A percentile compares a stretch with the other conserved stretches of the same genome.
These are phyloP conservation scores for Papilio protenor DNA, from an alignment of 2,888 invertebrate genomes.

Conservation along the genomic window DNA sequence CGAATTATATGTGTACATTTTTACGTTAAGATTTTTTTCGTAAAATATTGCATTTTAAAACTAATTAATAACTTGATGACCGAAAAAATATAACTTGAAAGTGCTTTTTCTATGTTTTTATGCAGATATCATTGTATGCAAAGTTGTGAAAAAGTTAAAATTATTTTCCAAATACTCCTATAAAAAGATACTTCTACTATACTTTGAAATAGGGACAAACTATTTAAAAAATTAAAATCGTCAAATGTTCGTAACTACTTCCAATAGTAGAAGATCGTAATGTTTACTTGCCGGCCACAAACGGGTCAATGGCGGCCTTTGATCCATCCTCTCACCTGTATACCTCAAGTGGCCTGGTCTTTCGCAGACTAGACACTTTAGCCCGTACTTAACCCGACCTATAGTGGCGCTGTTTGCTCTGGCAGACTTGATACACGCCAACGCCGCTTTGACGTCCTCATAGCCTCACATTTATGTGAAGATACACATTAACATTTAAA, in stretches of 20 bases:
- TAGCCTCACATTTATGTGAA: conserved; percentile 12
- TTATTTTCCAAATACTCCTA: neutral
- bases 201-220: neutral
- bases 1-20: neutral
- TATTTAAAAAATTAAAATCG: neutral
- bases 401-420: conserved; percentile 64
- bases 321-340: conserved; percentile 76
- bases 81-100: conserved; percentile 44
- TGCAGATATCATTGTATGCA: too few species aligned
- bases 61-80: conserved; percentile 16
- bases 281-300: conserved; percentile 65
- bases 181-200: too few species aligned
- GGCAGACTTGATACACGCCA: conserved; percentile 50
- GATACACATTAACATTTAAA: conserved; percentile 41
- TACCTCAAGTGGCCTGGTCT: conserved; percentile 68
- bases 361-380: conserved; percentile 75
- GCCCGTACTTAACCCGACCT: conserved; percentile 61
- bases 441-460: conserved; percentile 46
- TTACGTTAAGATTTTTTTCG: neutral
- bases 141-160: neutral
- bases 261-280: conserved; percentile 58
- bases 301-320: conserved; percentile 80
- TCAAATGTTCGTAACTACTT: conserved; percentile 37
- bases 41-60: neutral
- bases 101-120: neutral